Conservation (phyloP, 2,113 vertebrate genomes). For the Cyrtonyx montezumae region DNA sequence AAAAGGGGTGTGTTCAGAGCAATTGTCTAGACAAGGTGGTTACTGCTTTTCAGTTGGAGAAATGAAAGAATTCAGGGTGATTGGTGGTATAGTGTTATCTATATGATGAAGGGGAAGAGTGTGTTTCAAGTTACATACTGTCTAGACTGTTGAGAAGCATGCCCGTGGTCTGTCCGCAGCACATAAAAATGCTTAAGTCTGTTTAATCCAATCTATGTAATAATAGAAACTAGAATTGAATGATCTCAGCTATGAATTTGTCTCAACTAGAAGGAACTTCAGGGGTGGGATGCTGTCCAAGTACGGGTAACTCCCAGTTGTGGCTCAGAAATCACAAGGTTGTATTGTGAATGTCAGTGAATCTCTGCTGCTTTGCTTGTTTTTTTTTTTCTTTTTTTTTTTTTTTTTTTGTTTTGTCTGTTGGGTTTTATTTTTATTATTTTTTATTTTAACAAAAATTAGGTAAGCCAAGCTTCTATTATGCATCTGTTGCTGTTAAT, state of each 20-base stretch:
- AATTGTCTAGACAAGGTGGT: background rate
- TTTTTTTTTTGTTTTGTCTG: no score
- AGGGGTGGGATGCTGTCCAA: background rate
- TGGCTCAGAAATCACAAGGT: background rate
- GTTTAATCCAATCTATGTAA: background rate
- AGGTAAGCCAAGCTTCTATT: background rate
- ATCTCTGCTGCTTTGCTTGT: background rate
- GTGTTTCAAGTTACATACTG: background rate
- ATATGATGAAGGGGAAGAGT: background rate
- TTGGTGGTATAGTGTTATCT: background rate
- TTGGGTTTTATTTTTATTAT: background rate
- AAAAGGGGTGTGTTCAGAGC: background rate
- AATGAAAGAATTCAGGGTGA: background rate
- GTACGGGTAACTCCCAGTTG: background rate
- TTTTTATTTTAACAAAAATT: background rate
- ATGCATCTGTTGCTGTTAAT: background rate
- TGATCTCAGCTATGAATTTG: background rate
- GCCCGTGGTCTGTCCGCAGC: background rate
- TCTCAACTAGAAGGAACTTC: background rate
- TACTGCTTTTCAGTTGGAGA: background rate
- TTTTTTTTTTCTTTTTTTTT: no score
- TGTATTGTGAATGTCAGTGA: background rate
- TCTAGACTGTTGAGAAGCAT: background rate
- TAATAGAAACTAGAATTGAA: background rate
- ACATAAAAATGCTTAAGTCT: background rate